Conservation (phyloP, 1,140 invertebrate species). For the Drosophila triauraria region DNA sequence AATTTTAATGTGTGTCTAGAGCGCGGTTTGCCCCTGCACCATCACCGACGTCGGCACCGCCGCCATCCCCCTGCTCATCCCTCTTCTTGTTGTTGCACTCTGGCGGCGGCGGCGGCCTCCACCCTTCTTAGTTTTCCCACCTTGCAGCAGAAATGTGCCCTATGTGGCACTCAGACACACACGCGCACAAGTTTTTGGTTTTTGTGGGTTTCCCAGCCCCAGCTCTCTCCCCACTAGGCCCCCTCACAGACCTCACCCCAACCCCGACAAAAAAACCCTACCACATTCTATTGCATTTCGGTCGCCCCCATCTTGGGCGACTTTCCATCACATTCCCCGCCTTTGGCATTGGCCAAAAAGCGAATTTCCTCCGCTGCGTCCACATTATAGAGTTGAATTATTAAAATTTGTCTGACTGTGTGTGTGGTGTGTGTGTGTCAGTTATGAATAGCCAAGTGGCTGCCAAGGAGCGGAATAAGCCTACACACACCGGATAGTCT, state of each 20-base stretch:
- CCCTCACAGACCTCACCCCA: neutral
- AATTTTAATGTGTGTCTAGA: slow-evolving; percentile 74
- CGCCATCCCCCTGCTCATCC: neutral
- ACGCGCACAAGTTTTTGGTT: slow-evolving; percentile 51
- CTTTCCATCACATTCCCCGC: slow-evolving; percentile 32
- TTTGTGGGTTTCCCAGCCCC: slow-evolving; percentile 30
- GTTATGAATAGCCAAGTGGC: slow-evolving; percentile 75
- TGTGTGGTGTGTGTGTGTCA: slow-evolving; percentile 44
- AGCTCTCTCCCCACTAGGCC: neutral
- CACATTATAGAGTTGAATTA: slow-evolving; percentile 64
- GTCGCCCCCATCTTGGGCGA: slow-evolving; percentile 32
- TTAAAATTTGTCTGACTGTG: slow-evolving; percentile 61
- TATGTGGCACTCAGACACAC: slow-evolving; percentile 32
- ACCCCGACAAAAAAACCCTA: slow-evolving; percentile 1
- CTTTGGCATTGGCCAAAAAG: slow-evolving; percentile 61
- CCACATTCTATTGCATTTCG: slow-evolving; percentile 50
- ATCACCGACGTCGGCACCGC: neutral
- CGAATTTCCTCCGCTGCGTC: slow-evolving; percentile 56
- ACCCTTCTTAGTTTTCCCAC: slow-evolving; percentile 17
- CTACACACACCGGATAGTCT: slow-evolving; percentile 1
- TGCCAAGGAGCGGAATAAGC: slow-evolving; percentile 54
- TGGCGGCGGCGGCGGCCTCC: neutral
- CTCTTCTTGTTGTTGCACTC: slow-evolving; percentile 21
- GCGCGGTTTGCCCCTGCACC: slow-evolving; percentile 33
- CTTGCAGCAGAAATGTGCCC: slow-evolving; percentile 25